Percentiles rank a stretch among this genome's conserved stretches.
Evolutionary conservation across 2,888 invertebrate genomes (phyloP).

Genomic region (Caenorhabditis panamensis): DNA sequence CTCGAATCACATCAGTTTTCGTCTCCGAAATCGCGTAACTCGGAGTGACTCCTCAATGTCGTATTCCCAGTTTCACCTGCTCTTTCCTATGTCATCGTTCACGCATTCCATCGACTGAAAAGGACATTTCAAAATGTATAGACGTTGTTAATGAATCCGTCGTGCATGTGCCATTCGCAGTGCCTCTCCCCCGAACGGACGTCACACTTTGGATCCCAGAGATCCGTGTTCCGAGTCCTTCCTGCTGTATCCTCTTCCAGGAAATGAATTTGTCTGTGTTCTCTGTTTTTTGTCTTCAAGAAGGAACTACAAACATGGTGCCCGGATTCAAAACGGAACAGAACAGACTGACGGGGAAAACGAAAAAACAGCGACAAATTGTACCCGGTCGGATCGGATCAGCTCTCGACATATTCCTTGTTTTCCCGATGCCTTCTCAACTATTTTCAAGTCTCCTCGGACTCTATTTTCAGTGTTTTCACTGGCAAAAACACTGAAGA

Average conservation of each 20-base stretch:
- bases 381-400: not conserved
- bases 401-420: not conserved
- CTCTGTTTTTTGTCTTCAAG: not conserved
- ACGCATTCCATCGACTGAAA: too few relatives aligned
- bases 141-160: too few relatives aligned
- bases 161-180: too few relatives aligned
- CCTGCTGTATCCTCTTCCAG: not conserved
- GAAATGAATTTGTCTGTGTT: not conserved
- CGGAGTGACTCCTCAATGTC: too few relatives aligned
- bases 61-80: too few relatives aligned
- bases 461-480: not conserved
- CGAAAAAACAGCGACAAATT: constrained; percentile 1
- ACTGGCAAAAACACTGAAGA: constrained; percentile 13
- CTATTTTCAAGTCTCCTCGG: not conserved
- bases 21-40: too few relatives aligned
- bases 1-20: not conserved
- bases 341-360: too few relatives aligned
- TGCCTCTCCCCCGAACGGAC: not conserved
- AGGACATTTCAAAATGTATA: too few relatives aligned
- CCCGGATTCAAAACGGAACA: not conserved
- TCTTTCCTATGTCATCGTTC: too few relatives aligned
- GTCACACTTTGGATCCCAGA: not conserved
- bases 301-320: not conserved
- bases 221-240: not conserved
- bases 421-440: not conserved